Evolutionary conservation across 2,888 invertebrate species (phyloP).

Genomic region (Clusia tigrina): DNA sequence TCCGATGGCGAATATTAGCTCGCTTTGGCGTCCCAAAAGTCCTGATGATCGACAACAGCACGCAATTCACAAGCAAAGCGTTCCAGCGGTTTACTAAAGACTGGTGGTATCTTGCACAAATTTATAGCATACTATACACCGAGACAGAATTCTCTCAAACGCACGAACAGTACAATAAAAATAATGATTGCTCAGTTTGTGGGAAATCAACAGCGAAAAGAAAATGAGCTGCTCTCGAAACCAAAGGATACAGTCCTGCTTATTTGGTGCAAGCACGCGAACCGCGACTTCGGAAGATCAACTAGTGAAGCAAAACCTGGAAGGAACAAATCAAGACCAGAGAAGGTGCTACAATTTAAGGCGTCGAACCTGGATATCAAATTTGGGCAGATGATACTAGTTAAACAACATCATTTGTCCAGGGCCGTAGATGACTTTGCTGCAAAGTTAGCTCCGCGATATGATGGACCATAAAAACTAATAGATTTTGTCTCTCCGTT

Average conservation of each 20-base stretch:
- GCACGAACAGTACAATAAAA: neutral
- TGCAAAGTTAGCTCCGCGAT: neutral
- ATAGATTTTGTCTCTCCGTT: no score
- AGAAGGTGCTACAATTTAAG: neutral
- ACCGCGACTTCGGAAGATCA: no score
- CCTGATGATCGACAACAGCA: neutral
- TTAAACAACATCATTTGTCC: neutral
- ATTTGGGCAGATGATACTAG: neutral
- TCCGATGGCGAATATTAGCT: neutral
- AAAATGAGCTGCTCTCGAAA: neutral
- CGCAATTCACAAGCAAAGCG: neutral
- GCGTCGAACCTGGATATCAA: neutral
- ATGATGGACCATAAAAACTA: no score
- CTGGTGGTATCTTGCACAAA: neutral
- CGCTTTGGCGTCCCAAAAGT: neutral
- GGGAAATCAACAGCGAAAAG: neutral
- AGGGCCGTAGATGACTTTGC: neutral
- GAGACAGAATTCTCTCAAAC: neutral
- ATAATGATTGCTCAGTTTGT: neutral
- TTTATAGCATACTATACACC: neutral
- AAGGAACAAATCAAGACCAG: neutral
- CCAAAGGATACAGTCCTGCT: neutral
- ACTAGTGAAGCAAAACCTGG: neutral
- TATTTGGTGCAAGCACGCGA: neutral
- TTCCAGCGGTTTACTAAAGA: neutral